Conservation (phyloP, 2,888 invertebrate species). For the Himalopsyche tibetana region DNA sequence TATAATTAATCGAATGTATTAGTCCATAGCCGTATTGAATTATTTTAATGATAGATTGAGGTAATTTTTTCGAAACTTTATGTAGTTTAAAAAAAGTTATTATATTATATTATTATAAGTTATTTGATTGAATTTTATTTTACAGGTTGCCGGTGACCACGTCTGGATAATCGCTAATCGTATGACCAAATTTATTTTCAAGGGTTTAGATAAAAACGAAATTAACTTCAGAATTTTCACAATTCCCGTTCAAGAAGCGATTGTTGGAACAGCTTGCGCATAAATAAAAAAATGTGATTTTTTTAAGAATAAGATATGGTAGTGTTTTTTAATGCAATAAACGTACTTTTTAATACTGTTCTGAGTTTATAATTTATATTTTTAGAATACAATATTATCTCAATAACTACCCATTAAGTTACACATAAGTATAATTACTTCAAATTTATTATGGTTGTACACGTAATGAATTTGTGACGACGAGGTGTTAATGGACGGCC, state of each 20-base stretch:
- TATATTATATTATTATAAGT: neutral
- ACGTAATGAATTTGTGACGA: too few species aligned
- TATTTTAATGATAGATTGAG: too few species aligned
- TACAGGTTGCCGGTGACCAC: conserved; percentile 72
- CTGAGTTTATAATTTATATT: too few species aligned
- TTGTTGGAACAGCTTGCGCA: conserved; percentile 78
- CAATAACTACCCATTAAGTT: too few species aligned
- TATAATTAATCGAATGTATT: too few species aligned
- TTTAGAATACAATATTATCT: too few species aligned
- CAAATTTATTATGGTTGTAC: too few species aligned
- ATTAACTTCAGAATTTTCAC: conserved; percentile 83
- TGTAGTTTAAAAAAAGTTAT: neutral
- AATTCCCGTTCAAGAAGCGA: conserved; percentile 76
- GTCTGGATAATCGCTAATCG: conserved; percentile 88
- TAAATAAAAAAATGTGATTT: conserved; percentile 62
- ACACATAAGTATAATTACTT: too few species aligned
- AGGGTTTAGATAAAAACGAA: conserved; percentile 80
- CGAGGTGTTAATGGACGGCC: too few species aligned
- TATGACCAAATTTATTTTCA: conserved; percentile 84
- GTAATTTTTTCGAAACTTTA: neutral
- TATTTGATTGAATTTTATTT: neutral
- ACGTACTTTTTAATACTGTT: neutral
- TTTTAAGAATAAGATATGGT: neutral
- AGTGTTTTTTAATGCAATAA: conserved; percentile 18
- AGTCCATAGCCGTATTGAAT: too few species aligned